Conservation (phyloP, 2,113 vertebrate species). For the Notarius lentiginosus region DNA sequence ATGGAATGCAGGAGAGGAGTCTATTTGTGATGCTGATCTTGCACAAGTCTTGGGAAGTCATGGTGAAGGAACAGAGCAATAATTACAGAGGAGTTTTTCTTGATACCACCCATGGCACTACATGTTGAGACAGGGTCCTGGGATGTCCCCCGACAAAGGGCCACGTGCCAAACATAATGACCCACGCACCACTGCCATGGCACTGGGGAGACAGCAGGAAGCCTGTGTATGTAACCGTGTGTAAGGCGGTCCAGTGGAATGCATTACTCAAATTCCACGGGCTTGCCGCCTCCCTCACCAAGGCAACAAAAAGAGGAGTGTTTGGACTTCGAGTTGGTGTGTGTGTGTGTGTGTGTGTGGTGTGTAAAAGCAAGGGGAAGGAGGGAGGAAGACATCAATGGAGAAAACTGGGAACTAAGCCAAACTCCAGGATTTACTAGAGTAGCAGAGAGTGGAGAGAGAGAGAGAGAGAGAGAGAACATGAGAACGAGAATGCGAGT, state of each 20-base stretch:
- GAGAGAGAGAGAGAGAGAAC: slow-evolving; percentile 12
- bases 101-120: neutral
- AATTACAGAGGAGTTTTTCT: neutral
- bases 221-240: slow-evolving; percentile 33
- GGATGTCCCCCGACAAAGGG: slow-evolving; percentile 43
- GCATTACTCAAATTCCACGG: slow-evolving; percentile 59
- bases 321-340: slow-evolving; percentile 35
- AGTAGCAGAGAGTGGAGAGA: slow-evolving; percentile 16
- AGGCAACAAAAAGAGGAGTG: slow-evolving; percentile 57
- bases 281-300: slow-evolving; percentile 57
- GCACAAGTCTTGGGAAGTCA: neutral
- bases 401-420: slow-evolving; percentile 41
- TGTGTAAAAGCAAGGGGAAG: neutral
- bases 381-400: slow-evolving; percentile 53
- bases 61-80: neutral
- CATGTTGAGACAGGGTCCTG: slow-evolving; percentile 16
- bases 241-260: slow-evolving; percentile 52
- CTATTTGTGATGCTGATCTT: neutral
- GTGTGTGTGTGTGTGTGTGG: neutral
- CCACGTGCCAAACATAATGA: slow-evolving; percentile 57
- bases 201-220: slow-evolving; percentile 40
- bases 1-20: no score
- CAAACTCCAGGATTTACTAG: slow-evolving; percentile 47
- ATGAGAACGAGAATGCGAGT: slow-evolving; percentile 16
- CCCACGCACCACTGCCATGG: slow-evolving; percentile 39